Evolutionary conservation across 2,888 invertebrate genomes (phyloP).

Genomic region (Apotomis capreana): DNA sequence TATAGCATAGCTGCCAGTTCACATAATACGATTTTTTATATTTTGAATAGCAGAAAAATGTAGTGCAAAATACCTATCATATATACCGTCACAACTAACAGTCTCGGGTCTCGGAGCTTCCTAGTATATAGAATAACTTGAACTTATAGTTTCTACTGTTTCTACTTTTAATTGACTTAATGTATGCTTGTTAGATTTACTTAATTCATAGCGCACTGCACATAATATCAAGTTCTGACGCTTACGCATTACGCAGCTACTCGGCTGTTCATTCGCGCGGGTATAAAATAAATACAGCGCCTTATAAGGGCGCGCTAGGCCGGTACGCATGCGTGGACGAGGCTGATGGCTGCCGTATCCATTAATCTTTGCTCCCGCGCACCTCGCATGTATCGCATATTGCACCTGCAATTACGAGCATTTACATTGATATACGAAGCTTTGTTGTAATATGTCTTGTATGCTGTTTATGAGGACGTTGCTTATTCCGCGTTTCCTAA

Average conservation of each 20-base stretch:
- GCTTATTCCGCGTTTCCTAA: neutral
- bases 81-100: no score
- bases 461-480: neutral
- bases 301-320: conserved; percentile 5
- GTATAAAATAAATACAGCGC: conserved; percentile 5
- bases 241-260: conserved; percentile 3
- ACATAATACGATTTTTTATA: no score
- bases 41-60: no score
- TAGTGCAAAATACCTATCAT: no score
- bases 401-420: conserved; percentile 9
- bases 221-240: neutral
- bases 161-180: no score
- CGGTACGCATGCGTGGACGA: neutral
- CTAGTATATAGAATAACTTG: no score
- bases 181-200: no score
- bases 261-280: conserved; percentile 3
- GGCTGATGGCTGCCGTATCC: conserved; percentile 3
- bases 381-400: neutral
- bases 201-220: neutral
- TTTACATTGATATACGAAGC: neutral
- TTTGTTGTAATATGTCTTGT: conserved; percentile 3
- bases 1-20: no score
- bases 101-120: no score
- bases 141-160: no score
- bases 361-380: conserved; percentile 1